Evolutionary conservation across 2,113 vertebrate genomes (phyloP).

Genomic region (Naja naja): DNA sequence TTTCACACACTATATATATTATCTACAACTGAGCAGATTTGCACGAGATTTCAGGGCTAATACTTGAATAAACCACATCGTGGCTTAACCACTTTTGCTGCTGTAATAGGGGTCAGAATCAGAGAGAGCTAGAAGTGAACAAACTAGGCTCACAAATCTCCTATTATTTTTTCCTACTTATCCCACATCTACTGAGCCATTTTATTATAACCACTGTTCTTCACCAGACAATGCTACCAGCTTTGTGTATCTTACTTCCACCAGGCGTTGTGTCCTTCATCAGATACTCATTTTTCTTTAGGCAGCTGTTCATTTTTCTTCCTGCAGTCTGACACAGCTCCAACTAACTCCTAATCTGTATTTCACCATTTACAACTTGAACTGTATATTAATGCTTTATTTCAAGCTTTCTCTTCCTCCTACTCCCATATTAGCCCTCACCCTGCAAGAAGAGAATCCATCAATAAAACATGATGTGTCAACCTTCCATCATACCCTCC

Average conservation of each 20-base stretch:
- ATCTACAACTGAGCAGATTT: not conserved
- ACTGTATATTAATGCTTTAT: constrained; percentile 65
- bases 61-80: not conserved
- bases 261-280: constrained; percentile 65
- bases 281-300: constrained; percentile 63
- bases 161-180: not conserved
- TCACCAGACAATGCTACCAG: constrained; percentile 56
- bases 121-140: not conserved
- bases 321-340: constrained; percentile 61
- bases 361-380: constrained; percentile 62
- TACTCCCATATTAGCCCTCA: constrained; percentile 1
- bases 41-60: not conserved
- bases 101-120: not conserved
- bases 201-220: constrained; percentile 56
- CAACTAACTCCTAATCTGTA: constrained; percentile 70
- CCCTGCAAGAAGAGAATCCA: constrained; percentile 41
- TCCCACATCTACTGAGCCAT: not conserved
- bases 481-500: not conserved
- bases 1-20: not conserved
- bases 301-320: constrained; percentile 71
- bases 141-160: not conserved
- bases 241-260: constrained; percentile 56
- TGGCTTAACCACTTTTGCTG: not conserved
- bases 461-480: constrained; percentile 47
- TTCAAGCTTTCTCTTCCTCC: constrained; percentile 18